These are phyloP conservation scores for Lates calcarifer DNA, from an alignment of 2,113 vertebrate species.

Conservation along the genomic window DNA sequence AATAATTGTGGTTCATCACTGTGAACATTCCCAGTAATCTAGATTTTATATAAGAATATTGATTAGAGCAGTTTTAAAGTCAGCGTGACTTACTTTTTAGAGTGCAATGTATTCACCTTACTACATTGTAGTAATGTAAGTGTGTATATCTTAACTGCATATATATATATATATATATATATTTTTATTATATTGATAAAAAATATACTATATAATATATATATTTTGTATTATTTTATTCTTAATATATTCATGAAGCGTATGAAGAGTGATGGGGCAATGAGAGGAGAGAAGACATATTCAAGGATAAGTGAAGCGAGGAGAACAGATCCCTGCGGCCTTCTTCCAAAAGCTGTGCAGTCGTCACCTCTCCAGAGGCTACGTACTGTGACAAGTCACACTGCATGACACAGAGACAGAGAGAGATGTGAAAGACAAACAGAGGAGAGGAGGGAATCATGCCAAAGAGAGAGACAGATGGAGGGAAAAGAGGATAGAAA, in stretches of 20 bases:
- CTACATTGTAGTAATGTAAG: neutral
- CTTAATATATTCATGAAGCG: too few relatives aligned
- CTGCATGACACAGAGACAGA: conserved; percentile 23
- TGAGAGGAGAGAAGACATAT: conserved; percentile 9
- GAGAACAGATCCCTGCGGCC: conserved; percentile 30
- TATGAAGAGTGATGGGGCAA: conserved; percentile 18
- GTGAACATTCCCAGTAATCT: too few relatives aligned
- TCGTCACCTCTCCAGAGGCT: conserved; percentile 46
- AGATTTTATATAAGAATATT: neutral
- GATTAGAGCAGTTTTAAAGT: neutral
- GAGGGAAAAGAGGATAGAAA: neutral
- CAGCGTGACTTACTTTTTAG: neutral
- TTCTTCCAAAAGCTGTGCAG: conserved; percentile 25
- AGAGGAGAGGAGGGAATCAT: neutral
- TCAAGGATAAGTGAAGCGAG: conserved; percentile 22
- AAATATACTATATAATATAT: too few relatives aligned
- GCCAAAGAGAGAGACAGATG: neutral
- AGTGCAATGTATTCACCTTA: neutral
- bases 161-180: too few relatives aligned
- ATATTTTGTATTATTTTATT: too few relatives aligned
- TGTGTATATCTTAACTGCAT: too few relatives aligned
- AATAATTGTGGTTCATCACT: too few relatives aligned
- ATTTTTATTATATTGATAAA: too few relatives aligned
- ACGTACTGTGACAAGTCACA: conserved; percentile 36
- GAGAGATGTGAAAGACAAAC: neutral